phyloP scores from a whole-genome alignment of 1,140 invertebrate species.

The Bombus superbus region DNA sequence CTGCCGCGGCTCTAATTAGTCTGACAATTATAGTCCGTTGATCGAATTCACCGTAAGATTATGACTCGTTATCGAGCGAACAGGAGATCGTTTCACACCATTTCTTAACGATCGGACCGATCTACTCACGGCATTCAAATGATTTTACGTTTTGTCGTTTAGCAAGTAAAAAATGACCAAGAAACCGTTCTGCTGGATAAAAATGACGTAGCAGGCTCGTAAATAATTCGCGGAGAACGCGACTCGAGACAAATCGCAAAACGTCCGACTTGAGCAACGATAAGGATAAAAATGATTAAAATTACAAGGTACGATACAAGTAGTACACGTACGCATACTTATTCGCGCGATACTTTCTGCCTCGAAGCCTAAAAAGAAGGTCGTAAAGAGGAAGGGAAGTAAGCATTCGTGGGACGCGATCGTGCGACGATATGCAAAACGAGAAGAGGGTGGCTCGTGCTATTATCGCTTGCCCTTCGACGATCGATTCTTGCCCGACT shows the following conservation, averaged over 20 bases:
- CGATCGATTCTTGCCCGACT: neutral
- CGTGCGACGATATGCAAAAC: constrained; percentile 25
- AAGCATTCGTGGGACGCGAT: neutral
- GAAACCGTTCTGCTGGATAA: neutral
- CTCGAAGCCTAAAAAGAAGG: neutral
- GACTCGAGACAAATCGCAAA: too few species aligned
- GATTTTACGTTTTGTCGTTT: neutral
- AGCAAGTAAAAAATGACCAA: neutral
- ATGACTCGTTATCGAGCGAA: constrained; percentile 26
- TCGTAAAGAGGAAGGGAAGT: neutral
- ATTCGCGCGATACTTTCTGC: neutral
- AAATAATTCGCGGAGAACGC: too few species aligned
- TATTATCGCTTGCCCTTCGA: constrained; percentile 24
- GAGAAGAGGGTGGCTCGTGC: neutral
- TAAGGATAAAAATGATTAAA: too few species aligned
- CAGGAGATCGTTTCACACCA: constrained; percentile 20
- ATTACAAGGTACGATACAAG: too few species aligned
- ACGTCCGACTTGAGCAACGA: too few species aligned
- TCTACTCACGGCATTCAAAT: neutral
- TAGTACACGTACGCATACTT: too few species aligned
- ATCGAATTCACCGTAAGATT: constrained; percentile 50
- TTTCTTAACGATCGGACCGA: neutral
- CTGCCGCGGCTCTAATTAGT: constrained; percentile 56
- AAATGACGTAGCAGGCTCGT: too few species aligned
- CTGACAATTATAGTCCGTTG: constrained; percentile 55